A percentile compares a stretch with the other conserved stretches of the same genome.
Evolutionary conservation across 2,113 vertebrate genomes (phyloP).

Genomic region (Oxyura jamaicensis): DNA sequence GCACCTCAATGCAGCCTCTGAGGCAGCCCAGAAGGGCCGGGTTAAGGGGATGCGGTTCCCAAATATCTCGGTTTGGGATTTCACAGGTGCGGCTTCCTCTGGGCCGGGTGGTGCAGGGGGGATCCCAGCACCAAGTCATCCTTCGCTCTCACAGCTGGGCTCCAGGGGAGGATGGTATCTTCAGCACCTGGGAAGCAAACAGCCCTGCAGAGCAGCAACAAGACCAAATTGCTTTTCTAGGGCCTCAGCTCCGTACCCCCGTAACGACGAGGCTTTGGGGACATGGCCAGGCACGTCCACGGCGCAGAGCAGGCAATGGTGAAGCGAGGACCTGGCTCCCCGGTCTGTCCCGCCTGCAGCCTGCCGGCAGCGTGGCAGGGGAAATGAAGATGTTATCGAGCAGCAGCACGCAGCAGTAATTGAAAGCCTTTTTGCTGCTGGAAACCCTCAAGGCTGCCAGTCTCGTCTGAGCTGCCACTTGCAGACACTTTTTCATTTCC

Average conservation of each 20-base stretch:
- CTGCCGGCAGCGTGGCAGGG: fast-evolving
- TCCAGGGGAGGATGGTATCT: not conserved
- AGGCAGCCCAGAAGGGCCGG: not conserved
- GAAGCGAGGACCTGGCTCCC: not conserved
- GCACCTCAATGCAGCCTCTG: not conserved
- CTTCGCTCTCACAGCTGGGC: not conserved
- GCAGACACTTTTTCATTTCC: not conserved
- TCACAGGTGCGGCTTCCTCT: not conserved
- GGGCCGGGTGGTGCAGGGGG: not conserved
- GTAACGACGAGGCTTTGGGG: not conserved
- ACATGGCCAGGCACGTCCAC: not conserved
- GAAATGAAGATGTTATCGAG: not conserved
- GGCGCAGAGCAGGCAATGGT: not conserved
- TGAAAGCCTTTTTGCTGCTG: not conserved
- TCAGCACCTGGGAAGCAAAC: not conserved
- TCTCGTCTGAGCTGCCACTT: not conserved
- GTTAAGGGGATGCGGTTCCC: not conserved
- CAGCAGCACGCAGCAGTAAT: not conserved
- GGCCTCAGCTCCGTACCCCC: not conserved
- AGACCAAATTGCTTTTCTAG: not conserved
- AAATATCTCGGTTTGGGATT: not conserved
- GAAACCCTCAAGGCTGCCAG: not conserved
- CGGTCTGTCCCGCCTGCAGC: not conserved
- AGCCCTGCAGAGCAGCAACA: not conserved
- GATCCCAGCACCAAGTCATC: not conserved